Evolutionary conservation across 2,888 invertebrate genomes (phyloP), one percentile per base, ranked within the genome.

Genomic region (Diogma glabrata): DNA sequence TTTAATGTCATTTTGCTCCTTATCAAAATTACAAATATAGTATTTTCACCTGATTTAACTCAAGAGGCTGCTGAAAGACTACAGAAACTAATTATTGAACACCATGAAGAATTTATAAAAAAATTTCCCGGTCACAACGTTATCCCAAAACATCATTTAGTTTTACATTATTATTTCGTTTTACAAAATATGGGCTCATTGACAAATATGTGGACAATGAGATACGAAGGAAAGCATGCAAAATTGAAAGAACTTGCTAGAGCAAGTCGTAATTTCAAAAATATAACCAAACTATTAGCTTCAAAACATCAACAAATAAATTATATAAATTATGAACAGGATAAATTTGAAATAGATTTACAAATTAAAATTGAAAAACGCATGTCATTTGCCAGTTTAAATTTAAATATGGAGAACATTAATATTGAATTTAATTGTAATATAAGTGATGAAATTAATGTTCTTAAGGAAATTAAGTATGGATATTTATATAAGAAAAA

Each of bases 201-300:
- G 12, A 38, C 16, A 38, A 16, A 38, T 38, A 38, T 38, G 38
- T 38, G 38, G 38, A 38, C 16, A 38, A 38, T 38, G 38, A 7
- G 38, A 10, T 38, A 38, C 16, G 38, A 38, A 4, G 38, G 16
- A 16, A 16, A 38, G 38, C 38, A 38, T 38, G 16, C 38, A 9
- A 38, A 38, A 38, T 38, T 38, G 16, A 38, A 38, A 38, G 38
- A 38, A 38, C 16, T 38, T 16, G 6, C 38, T 17, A 16, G 38
- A 19, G 19, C 16, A 16, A 38, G 8, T 14, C 38, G 38, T 5
- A 38, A 38, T 38, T 38, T 19, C 20, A 40, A 40, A 40, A 40
- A 40, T 19, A 40, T 40, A 7, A 19, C 19, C 9, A 40, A 40
- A 40, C 19, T 8, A 12, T 19, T 40, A 40, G 19, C 40, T 40